Percentiles rank a stretch among this genome's conserved stretches.
These are phyloP conservation scores for Zootermopsis nevadensis DNA, from an alignment of 2,888 invertebrate genomes.

Conservation along the genomic window DNA sequence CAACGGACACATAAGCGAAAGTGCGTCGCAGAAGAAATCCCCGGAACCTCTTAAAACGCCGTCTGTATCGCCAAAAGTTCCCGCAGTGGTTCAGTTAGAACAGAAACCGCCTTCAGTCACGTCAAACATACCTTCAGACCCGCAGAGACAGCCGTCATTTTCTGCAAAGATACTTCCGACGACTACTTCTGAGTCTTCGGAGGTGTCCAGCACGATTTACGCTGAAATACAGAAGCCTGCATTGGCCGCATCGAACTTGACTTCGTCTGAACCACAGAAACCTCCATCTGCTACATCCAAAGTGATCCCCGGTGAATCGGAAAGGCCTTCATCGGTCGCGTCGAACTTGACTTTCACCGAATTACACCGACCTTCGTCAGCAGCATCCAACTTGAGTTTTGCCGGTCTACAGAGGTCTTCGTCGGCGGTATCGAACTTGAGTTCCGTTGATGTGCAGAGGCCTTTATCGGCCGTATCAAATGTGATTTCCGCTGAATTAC, in stretches of 20 bases:
- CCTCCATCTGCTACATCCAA: not conserved
- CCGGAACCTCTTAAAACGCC: not conserved
- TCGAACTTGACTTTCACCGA: not conserved
- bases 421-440: not conserved
- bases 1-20: not conserved
- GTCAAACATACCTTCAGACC: not conserved
- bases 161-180: not conserved
- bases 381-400: not conserved
- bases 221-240: not conserved
- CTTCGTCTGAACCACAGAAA: not conserved
- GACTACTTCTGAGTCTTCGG: not conserved
- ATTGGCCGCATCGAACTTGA: not conserved
- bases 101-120: not conserved
- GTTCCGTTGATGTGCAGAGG: not conserved
- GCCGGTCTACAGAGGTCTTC: not conserved
- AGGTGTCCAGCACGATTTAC: too few relatives aligned
- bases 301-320: not conserved
- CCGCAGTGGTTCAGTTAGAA: not conserved
- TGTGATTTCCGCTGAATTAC: not conserved
- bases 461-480: not conserved
- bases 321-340: not conserved
- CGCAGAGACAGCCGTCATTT: not conserved
- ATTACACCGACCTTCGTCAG: not conserved
- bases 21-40: not conserved
- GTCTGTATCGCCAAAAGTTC: not conserved